Evolutionary conservation across 1,140 invertebrate species (phyloP).

Genomic region (Tetranychus urticae): DNA sequence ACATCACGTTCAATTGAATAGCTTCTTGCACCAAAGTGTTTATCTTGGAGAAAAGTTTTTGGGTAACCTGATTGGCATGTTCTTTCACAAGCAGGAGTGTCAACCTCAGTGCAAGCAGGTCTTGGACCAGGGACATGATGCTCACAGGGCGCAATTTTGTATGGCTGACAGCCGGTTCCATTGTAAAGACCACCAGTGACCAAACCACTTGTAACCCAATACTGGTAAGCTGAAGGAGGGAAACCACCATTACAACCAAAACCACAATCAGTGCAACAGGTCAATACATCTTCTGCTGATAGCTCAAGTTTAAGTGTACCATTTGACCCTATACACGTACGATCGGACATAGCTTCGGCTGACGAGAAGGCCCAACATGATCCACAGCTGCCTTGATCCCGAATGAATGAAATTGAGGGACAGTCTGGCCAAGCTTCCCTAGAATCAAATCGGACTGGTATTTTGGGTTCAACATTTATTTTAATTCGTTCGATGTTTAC

Average conservation of each 20-base stretch:
- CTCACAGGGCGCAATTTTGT: slow-evolving; percentile 59
- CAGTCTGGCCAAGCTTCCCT: slow-evolving; percentile 57
- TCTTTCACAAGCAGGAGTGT: not conserved
- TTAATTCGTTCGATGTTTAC: slow-evolving; percentile 8
- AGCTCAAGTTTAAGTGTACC: slow-evolving; percentile 44
- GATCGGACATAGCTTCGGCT: slow-evolving; percentile 79
- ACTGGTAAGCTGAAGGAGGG: slow-evolving; percentile 50
- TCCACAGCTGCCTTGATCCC: slow-evolving; percentile 44
- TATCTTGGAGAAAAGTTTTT: slow-evolving; percentile 43
- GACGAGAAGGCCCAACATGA: slow-evolving; percentile 53
- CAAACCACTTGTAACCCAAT: slow-evolving; percentile 48
- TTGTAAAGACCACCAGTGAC: slow-evolving; percentile 63
- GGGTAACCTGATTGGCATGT: slow-evolving; percentile 42
- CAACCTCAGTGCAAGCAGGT: not conserved
- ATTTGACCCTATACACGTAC: slow-evolving; percentile 58
- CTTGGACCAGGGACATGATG: slow-evolving; percentile 50
- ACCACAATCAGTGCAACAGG: slow-evolving; percentile 59
- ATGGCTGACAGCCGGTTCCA: slow-evolving; percentile 39
- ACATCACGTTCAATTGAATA: slow-evolving; percentile 27
- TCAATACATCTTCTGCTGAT: slow-evolving; percentile 61
- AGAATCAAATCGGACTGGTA: slow-evolving; percentile 58
- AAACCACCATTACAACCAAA: slow-evolving; percentile 51
- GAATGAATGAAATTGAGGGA: slow-evolving; percentile 47
- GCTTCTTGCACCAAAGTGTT: slow-evolving; percentile 29
- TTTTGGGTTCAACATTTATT: slow-evolving; percentile 11